Percentiles rank a stretch among this genome's conserved stretches.
phyloP scores from a whole-genome alignment of 2,113 vertebrate species.

The Octodon degus region DNA sequence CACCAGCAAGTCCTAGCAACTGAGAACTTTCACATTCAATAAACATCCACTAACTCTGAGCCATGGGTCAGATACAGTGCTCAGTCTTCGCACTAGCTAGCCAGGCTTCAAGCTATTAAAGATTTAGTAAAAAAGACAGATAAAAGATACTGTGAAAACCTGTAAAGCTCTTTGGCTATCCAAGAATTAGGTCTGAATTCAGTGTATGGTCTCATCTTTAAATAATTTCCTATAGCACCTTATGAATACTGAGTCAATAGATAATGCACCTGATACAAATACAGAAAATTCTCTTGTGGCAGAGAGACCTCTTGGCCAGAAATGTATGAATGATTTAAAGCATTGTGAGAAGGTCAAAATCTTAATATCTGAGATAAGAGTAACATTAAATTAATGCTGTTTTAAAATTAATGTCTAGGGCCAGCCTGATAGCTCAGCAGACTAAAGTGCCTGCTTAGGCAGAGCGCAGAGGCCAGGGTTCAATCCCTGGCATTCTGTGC shows the following conservation, averaged over 20 bases:
- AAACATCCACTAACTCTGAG: background rate
- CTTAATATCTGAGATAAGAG: background rate
- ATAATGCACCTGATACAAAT: background rate
- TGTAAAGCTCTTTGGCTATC: background rate
- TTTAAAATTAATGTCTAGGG: background rate
- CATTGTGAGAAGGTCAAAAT: background rate
- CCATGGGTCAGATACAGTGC: background rate
- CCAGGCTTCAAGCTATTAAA: background rate
- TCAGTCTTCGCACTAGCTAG: background rate
- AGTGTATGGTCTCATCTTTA: background rate
- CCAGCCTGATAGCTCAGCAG: too few relatives aligned
- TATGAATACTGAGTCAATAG: background rate
- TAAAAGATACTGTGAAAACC: background rate
- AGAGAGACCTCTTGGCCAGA: background rate
- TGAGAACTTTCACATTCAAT: conserved; percentile 15
- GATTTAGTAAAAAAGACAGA: background rate
- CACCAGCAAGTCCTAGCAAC: background rate
- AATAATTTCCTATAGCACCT: background rate
- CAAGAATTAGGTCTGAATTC: background rate
- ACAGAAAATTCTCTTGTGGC: conserved; percentile 1
- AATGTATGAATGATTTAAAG: background rate
- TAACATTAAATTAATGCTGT: conserved; percentile 17
- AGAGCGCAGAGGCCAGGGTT: too few relatives aligned
- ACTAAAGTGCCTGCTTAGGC: too few relatives aligned
- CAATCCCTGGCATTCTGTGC: too few relatives aligned